Conservation (phyloP, 2,888 invertebrate species). For the Acleris laterana region DNA sequence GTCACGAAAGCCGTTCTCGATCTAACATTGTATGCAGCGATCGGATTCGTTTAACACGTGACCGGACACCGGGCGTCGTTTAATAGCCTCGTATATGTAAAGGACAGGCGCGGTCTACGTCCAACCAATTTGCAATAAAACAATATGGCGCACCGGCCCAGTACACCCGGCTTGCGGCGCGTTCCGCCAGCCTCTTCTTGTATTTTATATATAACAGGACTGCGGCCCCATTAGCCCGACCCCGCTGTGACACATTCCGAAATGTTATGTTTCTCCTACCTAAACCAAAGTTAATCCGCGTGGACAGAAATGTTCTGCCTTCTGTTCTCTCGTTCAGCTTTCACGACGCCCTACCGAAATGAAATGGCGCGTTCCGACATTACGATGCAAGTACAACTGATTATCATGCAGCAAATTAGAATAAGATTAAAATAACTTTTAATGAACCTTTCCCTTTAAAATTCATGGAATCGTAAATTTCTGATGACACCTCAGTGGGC, state of each 20-base stretch:
- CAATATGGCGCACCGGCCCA: conserved; percentile 73
- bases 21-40: conserved; percentile 73
- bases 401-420: conserved; percentile 55
- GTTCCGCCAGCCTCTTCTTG: conserved; percentile 56
- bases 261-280: conserved; percentile 50
- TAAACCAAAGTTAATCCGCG: conserved; percentile 57
- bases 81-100: conserved; percentile 83
- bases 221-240: conserved; percentile 63
- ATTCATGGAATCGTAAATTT: conserved; percentile 59
- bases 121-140: conserved; percentile 85
- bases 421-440: conserved; percentile 64
- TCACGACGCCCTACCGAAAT: conserved; percentile 29
- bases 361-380: conserved; percentile 24
- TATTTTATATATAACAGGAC: conserved; percentile 54
- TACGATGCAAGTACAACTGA: conserved; percentile 54
- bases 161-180: conserved; percentile 60
- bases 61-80: conserved; percentile 78
- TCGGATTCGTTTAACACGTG: conserved; percentile 83
- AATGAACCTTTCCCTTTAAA: conserved; percentile 60
- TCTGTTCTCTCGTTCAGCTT: conserved; percentile 43
- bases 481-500: conserved; percentile 49
- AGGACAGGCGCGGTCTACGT: conserved; percentile 80
- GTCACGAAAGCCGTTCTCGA: conserved; percentile 55
- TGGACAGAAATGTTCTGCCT: conserved; percentile 47
- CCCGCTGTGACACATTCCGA: conserved; percentile 62